Percentiles rank a stretch among this genome's conserved stretches.
These are phyloP conservation scores for Clarias magur DNA, from an alignment of 2,113 vertebrate genomes.

Conservation along the genomic window DNA sequence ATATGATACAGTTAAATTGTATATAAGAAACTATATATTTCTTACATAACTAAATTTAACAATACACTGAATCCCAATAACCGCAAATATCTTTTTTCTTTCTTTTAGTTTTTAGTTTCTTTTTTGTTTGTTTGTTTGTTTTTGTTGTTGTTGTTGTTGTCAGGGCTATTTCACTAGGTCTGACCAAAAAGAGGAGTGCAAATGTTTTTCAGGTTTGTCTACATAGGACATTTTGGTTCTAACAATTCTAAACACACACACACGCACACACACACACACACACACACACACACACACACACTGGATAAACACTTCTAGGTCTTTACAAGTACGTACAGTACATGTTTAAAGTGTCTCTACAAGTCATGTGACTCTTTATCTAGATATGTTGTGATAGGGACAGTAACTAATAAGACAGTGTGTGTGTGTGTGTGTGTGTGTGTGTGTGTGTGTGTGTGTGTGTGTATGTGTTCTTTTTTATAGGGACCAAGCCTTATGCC, in stretches of 20 bases:
- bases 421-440: not conserved
- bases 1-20: not conserved
- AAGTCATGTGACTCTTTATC: not conserved
- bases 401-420: not conserved
- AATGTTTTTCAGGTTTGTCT: not conserved
- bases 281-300: slow-evolving; percentile 1
- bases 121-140: too few species aligned
- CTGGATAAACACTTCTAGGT: not conserved
- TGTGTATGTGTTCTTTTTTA: not conserved
- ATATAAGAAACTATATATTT: not conserved
- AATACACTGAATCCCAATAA: not conserved
- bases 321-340: not conserved
- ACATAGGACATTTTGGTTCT: not conserved
- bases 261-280: not conserved
- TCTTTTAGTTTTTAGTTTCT: not conserved
- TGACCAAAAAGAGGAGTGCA: not conserved
- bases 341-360: not conserved
- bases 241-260: not conserved
- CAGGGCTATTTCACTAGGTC: not conserved
- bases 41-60: not conserved
- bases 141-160: not conserved
- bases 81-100: not conserved
- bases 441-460: not conserved
- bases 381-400: not conserved
- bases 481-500: not conserved